These are phyloP conservation scores for Caranx ignobilis DNA, from an alignment of 2,113 vertebrate species.

Conservation along the genomic window DNA sequence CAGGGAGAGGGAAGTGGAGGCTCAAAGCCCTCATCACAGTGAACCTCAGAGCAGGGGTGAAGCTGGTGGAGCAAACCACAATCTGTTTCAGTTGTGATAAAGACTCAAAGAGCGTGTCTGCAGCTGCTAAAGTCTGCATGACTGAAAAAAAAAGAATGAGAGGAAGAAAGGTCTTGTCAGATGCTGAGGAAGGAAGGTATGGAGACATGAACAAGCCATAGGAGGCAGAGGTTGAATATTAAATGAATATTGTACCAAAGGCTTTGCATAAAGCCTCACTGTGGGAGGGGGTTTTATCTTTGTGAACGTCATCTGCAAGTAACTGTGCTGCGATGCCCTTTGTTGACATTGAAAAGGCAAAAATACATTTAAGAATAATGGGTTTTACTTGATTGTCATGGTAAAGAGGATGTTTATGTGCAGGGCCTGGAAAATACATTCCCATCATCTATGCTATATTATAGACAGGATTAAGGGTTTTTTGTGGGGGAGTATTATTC, in stretches of 20 bases:
- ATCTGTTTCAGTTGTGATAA: slow-evolving; percentile 61
- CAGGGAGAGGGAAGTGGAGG: background rate
- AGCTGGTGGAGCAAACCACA: slow-evolving; percentile 37
- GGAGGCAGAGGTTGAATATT: slow-evolving; percentile 1
- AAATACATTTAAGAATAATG: too few species aligned
- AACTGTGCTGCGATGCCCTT: too few species aligned
- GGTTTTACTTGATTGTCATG: too few species aligned
- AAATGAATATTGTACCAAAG: background rate
- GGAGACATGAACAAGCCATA: background rate
- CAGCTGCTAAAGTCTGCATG: background rate
- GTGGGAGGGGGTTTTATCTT: background rate
- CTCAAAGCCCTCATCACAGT: slow-evolving; percentile 40
- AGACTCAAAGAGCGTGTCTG: slow-evolving; percentile 32
- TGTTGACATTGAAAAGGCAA: too few species aligned
- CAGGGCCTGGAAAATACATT: too few species aligned
- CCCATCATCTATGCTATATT: too few species aligned
- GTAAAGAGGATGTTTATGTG: background rate
- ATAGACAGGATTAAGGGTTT: too few species aligned
- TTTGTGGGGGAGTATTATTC: too few species aligned
- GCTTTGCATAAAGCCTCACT: background rate
- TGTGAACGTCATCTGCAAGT: background rate
- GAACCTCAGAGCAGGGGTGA: slow-evolving; percentile 35
- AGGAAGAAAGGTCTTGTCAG: slow-evolving; percentile 1
- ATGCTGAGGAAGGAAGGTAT: background rate
- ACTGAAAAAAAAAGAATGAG: background rate